These are phyloP conservation scores for Camelus bactrianus DNA, from an alignment of 2,113 vertebrate genomes.

Conservation along the genomic window DNA sequence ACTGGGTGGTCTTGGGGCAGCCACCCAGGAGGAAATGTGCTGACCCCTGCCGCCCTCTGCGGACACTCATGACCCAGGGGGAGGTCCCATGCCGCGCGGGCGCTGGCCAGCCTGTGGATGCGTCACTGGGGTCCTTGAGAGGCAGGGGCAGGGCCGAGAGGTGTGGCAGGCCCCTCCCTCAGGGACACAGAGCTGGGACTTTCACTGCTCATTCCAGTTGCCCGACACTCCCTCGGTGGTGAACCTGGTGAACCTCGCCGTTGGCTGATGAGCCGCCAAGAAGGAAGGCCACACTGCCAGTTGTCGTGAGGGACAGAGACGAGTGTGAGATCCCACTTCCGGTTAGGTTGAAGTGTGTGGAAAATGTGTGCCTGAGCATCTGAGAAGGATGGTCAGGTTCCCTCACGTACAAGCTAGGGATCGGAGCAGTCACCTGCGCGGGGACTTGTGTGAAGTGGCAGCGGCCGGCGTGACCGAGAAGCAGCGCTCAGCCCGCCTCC, in stretches of 20 bases:
- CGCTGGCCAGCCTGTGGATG: neutral
- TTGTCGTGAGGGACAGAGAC: neutral
- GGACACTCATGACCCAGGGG: neutral
- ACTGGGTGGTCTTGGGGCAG: neutral
- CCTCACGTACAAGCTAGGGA: neutral
- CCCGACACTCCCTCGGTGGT: fast-evolving
- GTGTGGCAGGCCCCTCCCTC: neutral
- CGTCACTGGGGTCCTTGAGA: neutral
- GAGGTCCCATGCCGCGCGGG: neutral
- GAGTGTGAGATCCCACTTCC: neutral
- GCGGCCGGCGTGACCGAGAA: neutral
- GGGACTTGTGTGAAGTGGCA: neutral
- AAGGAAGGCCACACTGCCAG: neutral
- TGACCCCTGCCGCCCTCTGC: neutral
- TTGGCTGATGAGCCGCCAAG: neutral
- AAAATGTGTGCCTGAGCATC: neutral
- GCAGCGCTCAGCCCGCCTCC: neutral
- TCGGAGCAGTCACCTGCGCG: neutral
- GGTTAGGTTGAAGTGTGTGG: neutral
- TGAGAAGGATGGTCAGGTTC: neutral
- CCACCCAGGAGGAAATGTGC: neutral
- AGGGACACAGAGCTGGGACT: neutral
- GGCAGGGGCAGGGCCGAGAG: neutral
- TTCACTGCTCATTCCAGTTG: neutral
- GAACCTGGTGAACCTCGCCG: no score